Percentiles rank a stretch among this genome's conserved stretches.
These are phyloP conservation scores for Chondrilla cf. caribensis DNA, from an alignment of 37 sponge, comb jelly and placozoan species.

Conservation along the genomic window DNA sequence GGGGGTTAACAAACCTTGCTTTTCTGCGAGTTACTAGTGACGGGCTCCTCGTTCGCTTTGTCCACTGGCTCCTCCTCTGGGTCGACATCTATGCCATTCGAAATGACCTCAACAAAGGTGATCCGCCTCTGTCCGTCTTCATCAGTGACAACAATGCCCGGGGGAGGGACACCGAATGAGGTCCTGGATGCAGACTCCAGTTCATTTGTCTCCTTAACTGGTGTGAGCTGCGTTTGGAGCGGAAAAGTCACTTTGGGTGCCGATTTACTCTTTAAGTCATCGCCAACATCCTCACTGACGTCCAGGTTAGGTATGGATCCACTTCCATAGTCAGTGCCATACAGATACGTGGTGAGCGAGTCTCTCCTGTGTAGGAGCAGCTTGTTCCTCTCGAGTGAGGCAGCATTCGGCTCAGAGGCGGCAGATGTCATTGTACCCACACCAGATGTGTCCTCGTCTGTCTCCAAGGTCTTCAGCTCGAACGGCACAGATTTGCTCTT, in stretches of 20 bases:
- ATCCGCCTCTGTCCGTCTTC: neutral
- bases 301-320: neutral
- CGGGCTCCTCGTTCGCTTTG: no score
- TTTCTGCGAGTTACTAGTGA: no score
- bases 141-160: neutral
- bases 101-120: neutral
- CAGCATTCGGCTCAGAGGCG: neutral
- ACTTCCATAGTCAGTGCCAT: conserved; percentile 15
- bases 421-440: neutral
- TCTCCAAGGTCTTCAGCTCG: neutral
- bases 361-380: neutral
- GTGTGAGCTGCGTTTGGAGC: neutral
- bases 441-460: conserved; percentile 6
- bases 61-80: no score
- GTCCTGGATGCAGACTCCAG: neutral
- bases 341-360: conserved; percentile 17
- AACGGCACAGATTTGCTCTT: neutral
- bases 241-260: neutral
- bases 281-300: neutral
- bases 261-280: neutral
- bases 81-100: neutral
- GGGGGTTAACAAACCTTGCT: no score
- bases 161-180: neutral
- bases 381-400: neutral
- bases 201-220: neutral